Base-by-base conservation (phyloP, 2,113 vertebrate species). In the Colaptes auratus region DNA sequence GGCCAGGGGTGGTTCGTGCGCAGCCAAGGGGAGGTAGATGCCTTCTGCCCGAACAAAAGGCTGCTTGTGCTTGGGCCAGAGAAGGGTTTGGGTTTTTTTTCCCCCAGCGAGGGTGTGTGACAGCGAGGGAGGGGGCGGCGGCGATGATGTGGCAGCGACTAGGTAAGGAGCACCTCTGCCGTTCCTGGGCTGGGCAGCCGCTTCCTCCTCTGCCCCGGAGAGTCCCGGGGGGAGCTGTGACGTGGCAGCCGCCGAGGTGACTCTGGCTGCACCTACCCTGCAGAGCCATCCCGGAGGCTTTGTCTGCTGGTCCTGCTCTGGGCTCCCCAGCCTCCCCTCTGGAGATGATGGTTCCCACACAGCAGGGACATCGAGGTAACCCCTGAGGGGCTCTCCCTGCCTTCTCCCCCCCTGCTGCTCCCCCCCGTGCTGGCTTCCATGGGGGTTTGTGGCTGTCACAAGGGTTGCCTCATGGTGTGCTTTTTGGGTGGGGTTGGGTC, bases 191-290 rank as follows among this genome's bases (percentile, higher is more conserved):
- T 48, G 95, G 67, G 61, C 82, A 23, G 61, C 23, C 12, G 21
- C 89, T 89, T 69, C 90, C 95, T 82, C 92, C 36, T 27, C 53
- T 4, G 77, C 64, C 35, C 63, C 13, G 71, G 89, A 95, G 71
- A 77, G 3, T 5, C 74, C 74, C 86, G 30, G 39, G 12, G 17
- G 36, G 39, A 15, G 21, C 10, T 19, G 7, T 96, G 96, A 96
- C 95, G 96, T 96, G 96, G 96, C 96, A 89, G 39, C 82, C 55
- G 23, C 69, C 4, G 84, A 88, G 80, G 95, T 90, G 83, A 92
- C 72, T 3, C 65, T 7, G 66, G 48, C 69, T 87, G 64, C 52
- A 74, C 86, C 88, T 31, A 28, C 69, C 3, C n/a, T 6, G 2
- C 3, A 20, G 74, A 74, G 1, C 17, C 74, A 5, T 17, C 82